phyloP scores from a whole-genome alignment of 2,888 invertebrate species.

The Drosophila emarginata region DNA sequence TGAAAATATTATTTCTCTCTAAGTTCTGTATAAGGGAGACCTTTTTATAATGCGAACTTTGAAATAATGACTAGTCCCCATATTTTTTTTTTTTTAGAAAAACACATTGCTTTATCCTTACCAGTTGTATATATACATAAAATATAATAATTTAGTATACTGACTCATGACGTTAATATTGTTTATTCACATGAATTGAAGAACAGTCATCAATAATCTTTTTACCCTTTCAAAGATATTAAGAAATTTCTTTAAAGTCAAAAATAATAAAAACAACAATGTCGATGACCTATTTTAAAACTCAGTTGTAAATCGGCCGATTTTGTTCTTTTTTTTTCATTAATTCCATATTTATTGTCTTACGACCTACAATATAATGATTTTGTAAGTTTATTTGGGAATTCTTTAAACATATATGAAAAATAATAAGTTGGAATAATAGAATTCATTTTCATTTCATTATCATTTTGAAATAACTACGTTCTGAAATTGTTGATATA shows the following conservation, averaged over 20 bases:
- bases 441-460: too few species aligned
- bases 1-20: not conserved
- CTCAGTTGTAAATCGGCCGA: not conserved
- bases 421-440: too few species aligned
- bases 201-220: conserved; percentile 1
- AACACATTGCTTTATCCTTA: not conserved
- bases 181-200: not conserved
- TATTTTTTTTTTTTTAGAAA: not conserved
- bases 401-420: too few species aligned
- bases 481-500: too few species aligned
- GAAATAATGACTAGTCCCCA: not conserved
- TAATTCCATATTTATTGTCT: too few species aligned
- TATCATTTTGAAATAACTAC: too few species aligned
- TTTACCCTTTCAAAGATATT: not conserved
- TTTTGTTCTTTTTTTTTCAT: too few species aligned
- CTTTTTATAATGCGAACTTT: conserved; percentile 44
- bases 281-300: not conserved
- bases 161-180: not conserved
- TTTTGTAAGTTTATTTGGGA: too few species aligned
- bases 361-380: too few species aligned
- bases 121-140: not conserved
- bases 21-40: conserved; percentile 38
- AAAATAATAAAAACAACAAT: not conserved
- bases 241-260: not conserved
- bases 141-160: not conserved